Evolutionary conservation across 2,797 vertebrate genomes (phyloP).

Genomic region (Petrocephalus schoutedeni): DNA sequence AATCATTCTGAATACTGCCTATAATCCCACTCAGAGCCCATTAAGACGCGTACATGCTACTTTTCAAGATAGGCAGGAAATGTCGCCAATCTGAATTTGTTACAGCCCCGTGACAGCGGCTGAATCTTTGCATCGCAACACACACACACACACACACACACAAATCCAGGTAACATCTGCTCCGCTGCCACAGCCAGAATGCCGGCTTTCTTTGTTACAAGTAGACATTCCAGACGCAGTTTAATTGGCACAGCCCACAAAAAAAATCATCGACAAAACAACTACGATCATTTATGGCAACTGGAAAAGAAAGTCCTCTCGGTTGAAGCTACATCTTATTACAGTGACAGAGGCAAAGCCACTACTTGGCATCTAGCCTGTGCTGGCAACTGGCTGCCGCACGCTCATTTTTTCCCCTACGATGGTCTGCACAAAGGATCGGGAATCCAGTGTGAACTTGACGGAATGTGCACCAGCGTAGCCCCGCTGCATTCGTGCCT

Average conservation of each 20-base stretch:
- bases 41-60: constrained; percentile 34
- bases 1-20: not conserved
- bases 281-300: not conserved
- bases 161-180: constrained; percentile 27
- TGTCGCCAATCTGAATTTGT: constrained; percentile 54
- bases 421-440: constrained; percentile 58
- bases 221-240: constrained; percentile 24
- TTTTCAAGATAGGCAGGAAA: constrained; percentile 51
- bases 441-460: constrained; percentile 51
- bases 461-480: constrained; percentile 39
- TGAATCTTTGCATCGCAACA: constrained; percentile 20
- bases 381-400: constrained; percentile 57
- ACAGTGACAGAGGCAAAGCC: constrained; percentile 48
- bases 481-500: constrained; percentile 18
- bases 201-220: constrained; percentile 30
- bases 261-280: not conserved
- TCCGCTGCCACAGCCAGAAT: not conserved
- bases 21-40: not conserved
- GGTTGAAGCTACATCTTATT: constrained; percentile 45
- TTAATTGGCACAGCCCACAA: not conserved
- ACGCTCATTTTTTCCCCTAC: constrained; percentile 42
- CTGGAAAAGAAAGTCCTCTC: constrained; percentile 48
- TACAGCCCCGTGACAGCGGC: constrained; percentile 36
- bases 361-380: constrained; percentile 59
- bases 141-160: constrained; percentile 6